These are phyloP conservation scores for Cephonodes hylas DNA, from an alignment of 2,888 invertebrate species.

Conservation along the genomic window DNA sequence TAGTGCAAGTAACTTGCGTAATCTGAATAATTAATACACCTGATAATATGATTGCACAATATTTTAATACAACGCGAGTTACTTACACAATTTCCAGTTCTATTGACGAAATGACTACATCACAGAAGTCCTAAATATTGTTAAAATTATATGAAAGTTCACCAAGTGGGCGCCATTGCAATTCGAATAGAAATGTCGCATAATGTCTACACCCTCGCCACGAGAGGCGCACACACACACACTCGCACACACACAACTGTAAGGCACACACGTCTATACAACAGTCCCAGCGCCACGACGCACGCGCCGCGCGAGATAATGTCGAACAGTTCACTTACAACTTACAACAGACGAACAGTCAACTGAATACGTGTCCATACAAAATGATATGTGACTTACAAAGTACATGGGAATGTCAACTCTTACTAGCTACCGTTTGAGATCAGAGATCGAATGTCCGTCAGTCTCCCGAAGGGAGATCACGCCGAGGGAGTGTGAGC, in stretches of 20 bases:
- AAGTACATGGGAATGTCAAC: conserved; percentile 7
- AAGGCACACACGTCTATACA: conserved; percentile 47
- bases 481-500: neutral
- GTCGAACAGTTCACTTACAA: neutral
- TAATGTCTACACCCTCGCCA: no score
- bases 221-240: neutral
- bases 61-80: neutral
- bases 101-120: neutral
- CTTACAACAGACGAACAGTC: no score
- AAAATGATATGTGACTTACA: neutral
- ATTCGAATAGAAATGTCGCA: no score
- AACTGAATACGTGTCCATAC: neutral
- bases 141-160: neutral
- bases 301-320: neutral
- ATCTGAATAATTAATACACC: neutral
- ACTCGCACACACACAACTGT: conserved; percentile 29
- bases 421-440: neutral
- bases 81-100: neutral
- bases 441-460: neutral
- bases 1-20: neutral
- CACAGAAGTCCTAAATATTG: neutral
- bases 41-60: neutral
- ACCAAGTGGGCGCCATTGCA: no score
- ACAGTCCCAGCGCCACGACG: neutral
- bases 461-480: neutral